phyloP scores from a whole-genome alignment of 2,797 vertebrate genomes.

The Enteromius fasciolatus region DNA sequence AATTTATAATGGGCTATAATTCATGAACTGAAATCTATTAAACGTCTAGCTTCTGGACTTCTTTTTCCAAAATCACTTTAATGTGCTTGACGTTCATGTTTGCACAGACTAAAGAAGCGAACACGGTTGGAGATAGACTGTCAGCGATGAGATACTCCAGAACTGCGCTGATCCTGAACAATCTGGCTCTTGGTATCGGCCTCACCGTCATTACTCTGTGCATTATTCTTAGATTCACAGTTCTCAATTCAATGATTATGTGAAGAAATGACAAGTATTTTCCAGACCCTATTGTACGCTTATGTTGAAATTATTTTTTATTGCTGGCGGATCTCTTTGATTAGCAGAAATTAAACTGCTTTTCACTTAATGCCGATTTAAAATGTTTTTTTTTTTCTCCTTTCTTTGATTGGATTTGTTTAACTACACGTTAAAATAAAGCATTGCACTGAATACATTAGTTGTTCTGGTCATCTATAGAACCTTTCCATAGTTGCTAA shows the following conservation, averaged over 20 bases:
- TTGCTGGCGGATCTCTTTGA: not conserved
- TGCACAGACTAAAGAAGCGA: not conserved
- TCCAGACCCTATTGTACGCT: not conserved
- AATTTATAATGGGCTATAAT: too few relatives aligned
- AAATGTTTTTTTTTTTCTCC: too few relatives aligned
- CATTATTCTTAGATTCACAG: not conserved
- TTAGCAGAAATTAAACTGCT: too few relatives aligned
- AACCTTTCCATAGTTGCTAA: too few relatives aligned
- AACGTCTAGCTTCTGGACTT: too few relatives aligned
- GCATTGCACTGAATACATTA: not conserved
- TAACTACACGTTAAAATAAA: not conserved
- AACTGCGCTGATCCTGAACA: not conserved
- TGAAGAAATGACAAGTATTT: not conserved
- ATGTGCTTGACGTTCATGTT: too few relatives aligned
- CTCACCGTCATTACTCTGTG: not conserved
- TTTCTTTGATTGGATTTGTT: too few relatives aligned
- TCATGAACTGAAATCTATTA: too few relatives aligned
- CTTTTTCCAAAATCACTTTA: too few relatives aligned
- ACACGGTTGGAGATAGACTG: not conserved
- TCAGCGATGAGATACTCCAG: not conserved
- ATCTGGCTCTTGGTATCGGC: not conserved
- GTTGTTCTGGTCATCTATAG: too few relatives aligned
- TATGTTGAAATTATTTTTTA: not conserved
- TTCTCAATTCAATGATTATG: not conserved
- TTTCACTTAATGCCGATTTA: too few relatives aligned